Evolutionary conservation across 2,113 vertebrate genomes (phyloP).

Genomic region (Thermophis baileyi): DNA sequence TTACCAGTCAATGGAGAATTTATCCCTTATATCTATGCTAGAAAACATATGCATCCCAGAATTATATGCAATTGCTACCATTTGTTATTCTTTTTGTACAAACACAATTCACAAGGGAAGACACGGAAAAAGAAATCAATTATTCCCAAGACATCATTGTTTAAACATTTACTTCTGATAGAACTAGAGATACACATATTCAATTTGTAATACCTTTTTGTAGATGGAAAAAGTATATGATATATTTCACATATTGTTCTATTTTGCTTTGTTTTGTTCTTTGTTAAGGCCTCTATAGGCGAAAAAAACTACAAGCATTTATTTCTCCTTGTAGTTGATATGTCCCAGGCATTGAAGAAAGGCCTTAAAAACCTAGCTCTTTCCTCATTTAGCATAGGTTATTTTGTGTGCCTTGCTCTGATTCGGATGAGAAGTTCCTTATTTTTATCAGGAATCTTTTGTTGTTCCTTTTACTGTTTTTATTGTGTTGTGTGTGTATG

Average conservation of each 20-base stretch:
- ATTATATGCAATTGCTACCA: neutral
- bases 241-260: neutral
- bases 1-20: neutral
- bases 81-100: neutral
- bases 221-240: neutral
- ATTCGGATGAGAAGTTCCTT: neutral
- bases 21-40: neutral
- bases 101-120: neutral
- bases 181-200: neutral
- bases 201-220: neutral
- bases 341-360: neutral
- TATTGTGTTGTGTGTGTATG: neutral
- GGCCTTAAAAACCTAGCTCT: neutral
- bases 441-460: neutral
- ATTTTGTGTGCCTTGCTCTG: neutral
- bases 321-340: neutral
- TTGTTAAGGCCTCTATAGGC: neutral
- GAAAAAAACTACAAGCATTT: neutral
- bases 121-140: neutral
- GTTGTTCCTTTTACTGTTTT: neutral
- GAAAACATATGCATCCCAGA: neutral
- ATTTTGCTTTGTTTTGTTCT: neutral
- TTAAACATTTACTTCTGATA: neutral
- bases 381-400: neutral
- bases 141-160: neutral